phyloP scores from a whole-genome alignment of 2,888 invertebrate species.

The Steromphala cineraria region DNA sequence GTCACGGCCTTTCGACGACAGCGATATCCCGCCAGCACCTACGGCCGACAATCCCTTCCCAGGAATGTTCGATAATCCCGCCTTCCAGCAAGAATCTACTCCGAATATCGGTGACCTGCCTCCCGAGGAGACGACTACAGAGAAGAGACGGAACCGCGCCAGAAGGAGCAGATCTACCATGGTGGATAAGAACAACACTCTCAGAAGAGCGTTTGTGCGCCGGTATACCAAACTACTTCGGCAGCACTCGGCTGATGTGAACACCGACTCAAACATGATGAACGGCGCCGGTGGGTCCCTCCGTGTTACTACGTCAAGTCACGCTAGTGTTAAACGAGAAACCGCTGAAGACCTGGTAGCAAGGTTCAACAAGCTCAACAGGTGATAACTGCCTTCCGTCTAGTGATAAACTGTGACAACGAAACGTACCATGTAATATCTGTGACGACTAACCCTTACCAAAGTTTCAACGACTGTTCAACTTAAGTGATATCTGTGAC shows the following conservation, averaged over 20 bases:
- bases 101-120: conserved; percentile 20
- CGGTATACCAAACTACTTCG: conserved; percentile 55
- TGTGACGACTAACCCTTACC: too few relatives aligned
- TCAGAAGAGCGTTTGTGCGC: conserved; percentile 63
- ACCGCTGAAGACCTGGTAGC: conserved; percentile 45
- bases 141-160: conserved; percentile 21
- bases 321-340: conserved; percentile 27
- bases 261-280: conserved; percentile 30
- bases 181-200: conserved; percentile 59
- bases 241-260: conserved; percentile 46
- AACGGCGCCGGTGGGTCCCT: conserved; percentile 25
- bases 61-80: conserved; percentile 42
- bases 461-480: too few relatives aligned
- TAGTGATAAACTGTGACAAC: not conserved
- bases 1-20: conserved; percentile 30
- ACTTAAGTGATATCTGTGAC: too few relatives aligned
- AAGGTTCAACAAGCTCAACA: conserved; percentile 49
- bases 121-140: conserved; percentile 14
- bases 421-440: too few relatives aligned
- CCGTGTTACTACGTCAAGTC: conserved; percentile 28
- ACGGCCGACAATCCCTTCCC: conserved; percentile 34
- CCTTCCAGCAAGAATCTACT: conserved; percentile 35
- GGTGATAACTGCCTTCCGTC: conserved; percentile 33
- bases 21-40: conserved; percentile 29
- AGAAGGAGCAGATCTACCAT: conserved; percentile 41